phyloP scores from a whole-genome alignment of 2,888 invertebrate species.

The Nephrotoma guestfalica region DNA sequence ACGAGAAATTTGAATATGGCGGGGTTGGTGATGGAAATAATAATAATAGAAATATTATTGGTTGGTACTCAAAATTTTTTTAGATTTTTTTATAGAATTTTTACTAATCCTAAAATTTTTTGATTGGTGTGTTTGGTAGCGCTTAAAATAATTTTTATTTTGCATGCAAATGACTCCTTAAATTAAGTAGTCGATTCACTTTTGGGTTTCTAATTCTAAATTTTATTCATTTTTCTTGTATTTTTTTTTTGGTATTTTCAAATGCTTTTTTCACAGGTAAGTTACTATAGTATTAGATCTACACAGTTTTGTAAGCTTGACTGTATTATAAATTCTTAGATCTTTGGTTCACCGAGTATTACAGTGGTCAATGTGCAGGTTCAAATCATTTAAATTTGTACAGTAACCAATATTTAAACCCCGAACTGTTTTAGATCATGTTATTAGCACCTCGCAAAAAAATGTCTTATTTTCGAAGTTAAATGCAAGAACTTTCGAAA shows the following conservation, averaged over 20 bases:
- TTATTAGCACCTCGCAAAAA: no score
- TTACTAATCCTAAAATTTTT: neutral
- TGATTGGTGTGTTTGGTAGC: neutral
- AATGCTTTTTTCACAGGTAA: neutral
- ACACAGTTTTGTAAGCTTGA: no score
- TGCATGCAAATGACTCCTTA: neutral
- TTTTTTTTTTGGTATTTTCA: neutral
- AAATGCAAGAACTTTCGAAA: no score
- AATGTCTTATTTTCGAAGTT: no score
- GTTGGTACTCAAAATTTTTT: neutral
- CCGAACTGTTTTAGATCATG: no score
- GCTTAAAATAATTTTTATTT: neutral
- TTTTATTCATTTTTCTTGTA: neutral
- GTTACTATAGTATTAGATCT: neutral
- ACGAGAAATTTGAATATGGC: conserved; percentile 10
- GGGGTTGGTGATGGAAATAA: conserved; percentile 15
- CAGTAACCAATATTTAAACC: no score
- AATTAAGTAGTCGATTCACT: neutral
- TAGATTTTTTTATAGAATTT: neutral
- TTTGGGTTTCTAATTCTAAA: neutral
- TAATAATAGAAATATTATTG: conserved; percentile 11
- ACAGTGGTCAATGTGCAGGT: no score
- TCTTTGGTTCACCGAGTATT: no score
- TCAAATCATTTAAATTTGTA: no score
- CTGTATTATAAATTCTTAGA: no score